Conservation (phyloP, 1,140 invertebrate genomes). For the Platorchestia sp. region DNA sequence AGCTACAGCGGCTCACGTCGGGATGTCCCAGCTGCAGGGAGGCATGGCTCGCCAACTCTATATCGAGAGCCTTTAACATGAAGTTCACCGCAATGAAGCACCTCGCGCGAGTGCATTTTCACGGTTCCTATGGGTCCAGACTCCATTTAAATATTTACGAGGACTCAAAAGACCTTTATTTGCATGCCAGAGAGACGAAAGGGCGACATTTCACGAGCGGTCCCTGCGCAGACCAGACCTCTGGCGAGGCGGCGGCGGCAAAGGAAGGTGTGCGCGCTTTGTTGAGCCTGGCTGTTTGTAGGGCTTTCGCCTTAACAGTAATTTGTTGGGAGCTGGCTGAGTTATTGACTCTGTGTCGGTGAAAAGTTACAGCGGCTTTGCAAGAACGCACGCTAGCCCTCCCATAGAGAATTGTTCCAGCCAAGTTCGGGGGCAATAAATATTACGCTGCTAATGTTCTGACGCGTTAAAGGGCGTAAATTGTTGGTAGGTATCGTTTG, state of each 20-base stretch:
- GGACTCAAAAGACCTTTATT: slow-evolving; percentile 8
- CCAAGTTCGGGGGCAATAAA: background rate
- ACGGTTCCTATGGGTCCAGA: background rate
- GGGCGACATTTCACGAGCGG: background rate
- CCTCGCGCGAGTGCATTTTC: background rate
- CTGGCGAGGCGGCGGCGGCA: background rate
- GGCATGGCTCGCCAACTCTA: too few species aligned
- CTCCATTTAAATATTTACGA: background rate
- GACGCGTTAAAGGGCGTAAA: background rate
- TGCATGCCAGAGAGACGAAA: background rate
- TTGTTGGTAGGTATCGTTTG: background rate
- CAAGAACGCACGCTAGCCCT: background rate
- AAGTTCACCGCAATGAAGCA: background rate
- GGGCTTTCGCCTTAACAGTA: slow-evolving; percentile 11
- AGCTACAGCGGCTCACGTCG: too few species aligned
- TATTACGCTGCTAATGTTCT: background rate
- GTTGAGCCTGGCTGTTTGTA: background rate
- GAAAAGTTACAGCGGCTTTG: slow-evolving; percentile 31
- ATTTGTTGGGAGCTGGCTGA: background rate
- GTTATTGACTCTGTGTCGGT: background rate
- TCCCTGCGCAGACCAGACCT: background rate
- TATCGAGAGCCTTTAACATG: too few species aligned
- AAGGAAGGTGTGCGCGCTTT: background rate
- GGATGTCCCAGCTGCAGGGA: too few species aligned
- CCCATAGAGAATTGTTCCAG: background rate